Evolutionary conservation across 2,888 invertebrate species (phyloP).

Genomic region (Lamellibrachia columna): DNA sequence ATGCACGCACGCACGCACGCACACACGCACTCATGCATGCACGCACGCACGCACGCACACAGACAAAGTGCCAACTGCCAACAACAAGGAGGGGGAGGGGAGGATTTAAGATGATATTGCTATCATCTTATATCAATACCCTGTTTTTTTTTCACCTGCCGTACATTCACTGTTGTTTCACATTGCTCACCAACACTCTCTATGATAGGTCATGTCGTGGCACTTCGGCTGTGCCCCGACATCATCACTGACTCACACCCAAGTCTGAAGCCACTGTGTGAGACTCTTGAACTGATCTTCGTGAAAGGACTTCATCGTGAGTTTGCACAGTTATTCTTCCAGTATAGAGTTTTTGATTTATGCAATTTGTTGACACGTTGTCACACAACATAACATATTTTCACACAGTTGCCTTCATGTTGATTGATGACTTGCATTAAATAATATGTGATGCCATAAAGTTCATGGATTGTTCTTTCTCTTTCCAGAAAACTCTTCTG

Average conservation of each 20-base stretch:
- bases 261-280: conserved; percentile 69
- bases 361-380: background rate
- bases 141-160: background rate
- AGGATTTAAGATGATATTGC: no score
- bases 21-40: no score
- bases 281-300: conserved; percentile 71
- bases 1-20: no score
- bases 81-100: no score
- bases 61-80: no score
- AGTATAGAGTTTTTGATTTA: conserved; percentile 14
- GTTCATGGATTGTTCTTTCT: background rate
- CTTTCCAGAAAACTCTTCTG: background rate
- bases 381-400: background rate
- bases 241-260: conserved; percentile 68
- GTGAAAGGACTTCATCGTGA: conserved; percentile 69
- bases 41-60: no score
- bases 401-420: background rate
- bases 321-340: background rate
- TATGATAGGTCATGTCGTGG: background rate
- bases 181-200: background rate
- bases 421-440: background rate
- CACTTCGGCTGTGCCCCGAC: background rate
- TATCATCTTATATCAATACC: background rate
- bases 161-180: background rate
- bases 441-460: background rate